Evolutionary conservation across 2,113 vertebrate genomes (phyloP).

Genomic region (Melospiza georgiana): DNA sequence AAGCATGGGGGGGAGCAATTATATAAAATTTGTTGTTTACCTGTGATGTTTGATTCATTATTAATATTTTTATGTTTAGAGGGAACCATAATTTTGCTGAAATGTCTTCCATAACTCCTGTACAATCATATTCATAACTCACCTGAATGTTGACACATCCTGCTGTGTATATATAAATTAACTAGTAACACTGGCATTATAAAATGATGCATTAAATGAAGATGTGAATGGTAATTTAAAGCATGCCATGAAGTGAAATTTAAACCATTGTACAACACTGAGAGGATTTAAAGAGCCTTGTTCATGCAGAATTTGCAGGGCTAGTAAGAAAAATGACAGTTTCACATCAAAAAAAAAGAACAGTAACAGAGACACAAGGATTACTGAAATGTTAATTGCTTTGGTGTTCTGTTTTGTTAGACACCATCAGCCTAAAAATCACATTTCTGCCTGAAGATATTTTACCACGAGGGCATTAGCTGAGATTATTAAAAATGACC

Average conservation of each 20-base stretch:
- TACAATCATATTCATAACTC: constrained; percentile 66
- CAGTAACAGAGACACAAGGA: constrained; percentile 14
- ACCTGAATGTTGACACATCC: constrained; percentile 68
- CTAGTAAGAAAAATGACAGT: constrained; percentile 58
- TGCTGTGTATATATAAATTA: constrained; percentile 69
- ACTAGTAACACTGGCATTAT: constrained; percentile 67
- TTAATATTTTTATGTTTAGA: constrained; percentile 69
- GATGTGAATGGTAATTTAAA: constrained; percentile 66
- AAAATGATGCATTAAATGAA: constrained; percentile 70
- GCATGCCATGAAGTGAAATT: constrained; percentile 68
- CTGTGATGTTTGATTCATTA: constrained; percentile 65
- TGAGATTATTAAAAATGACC: background rate
- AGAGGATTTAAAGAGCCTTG: constrained; percentile 40
- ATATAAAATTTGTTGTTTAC: constrained; percentile 62
- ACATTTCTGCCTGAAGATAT: constrained; percentile 3
- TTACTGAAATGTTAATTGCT: constrained; percentile 56
- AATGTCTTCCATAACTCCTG: constrained; percentile 64
- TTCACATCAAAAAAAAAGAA: constrained; percentile 37
- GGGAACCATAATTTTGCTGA: constrained; percentile 71
- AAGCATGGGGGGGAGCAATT: background rate
- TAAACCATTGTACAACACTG: constrained; percentile 45
- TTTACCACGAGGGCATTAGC: background rate
- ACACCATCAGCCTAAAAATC: constrained; percentile 44
- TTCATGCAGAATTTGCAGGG: constrained; percentile 25
- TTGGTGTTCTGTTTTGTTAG: constrained; percentile 47